phyloP scores from a whole-genome alignment of 2,113 vertebrate species.

The Melanostigma gelatinosum region DNA sequence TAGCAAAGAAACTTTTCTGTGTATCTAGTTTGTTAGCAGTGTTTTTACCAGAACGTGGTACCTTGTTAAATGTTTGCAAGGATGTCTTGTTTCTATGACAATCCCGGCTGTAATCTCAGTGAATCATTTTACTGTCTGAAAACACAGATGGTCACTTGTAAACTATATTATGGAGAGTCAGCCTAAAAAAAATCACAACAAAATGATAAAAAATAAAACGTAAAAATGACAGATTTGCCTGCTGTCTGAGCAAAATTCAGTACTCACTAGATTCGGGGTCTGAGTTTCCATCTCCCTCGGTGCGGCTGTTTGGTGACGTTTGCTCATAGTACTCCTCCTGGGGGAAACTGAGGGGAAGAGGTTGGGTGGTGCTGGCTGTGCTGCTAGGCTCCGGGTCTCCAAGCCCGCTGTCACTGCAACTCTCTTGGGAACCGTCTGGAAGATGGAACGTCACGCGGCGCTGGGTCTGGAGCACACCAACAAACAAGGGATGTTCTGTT shows the following conservation, averaged over 20 bases:
- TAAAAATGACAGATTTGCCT: conserved; percentile 3
- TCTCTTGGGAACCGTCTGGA: conserved; percentile 96
- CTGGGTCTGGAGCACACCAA: conserved; percentile 84
- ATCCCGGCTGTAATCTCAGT: conserved; percentile 45
- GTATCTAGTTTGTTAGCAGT: neutral
- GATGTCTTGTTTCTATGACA: conserved; percentile 29
- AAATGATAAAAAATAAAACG: neutral
- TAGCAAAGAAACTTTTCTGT: neutral
- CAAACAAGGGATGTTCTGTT: conserved; percentile 26
- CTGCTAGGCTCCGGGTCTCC: conserved; percentile 88
- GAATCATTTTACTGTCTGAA: conserved; percentile 36
- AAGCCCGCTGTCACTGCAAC: conserved; percentile 91
- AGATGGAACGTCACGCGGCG: conserved; percentile 97
- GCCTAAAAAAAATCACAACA: conserved; percentile 6
- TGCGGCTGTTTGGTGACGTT: conserved; percentile 92
- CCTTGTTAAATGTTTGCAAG: conserved; percentile 36
- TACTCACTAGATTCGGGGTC: conserved; percentile 98
- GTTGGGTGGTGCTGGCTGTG: conserved; percentile 84
- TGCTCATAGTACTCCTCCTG: conserved; percentile 95
- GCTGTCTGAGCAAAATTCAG: conserved; percentile 11
- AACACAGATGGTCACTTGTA: conserved; percentile 57
- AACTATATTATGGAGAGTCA: conserved; percentile 20
- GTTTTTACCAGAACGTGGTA: conserved; percentile 1
- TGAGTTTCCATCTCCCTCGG: conserved; percentile 97
- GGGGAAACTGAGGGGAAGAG: conserved; percentile 90